Percentiles rank a stretch among this genome's conserved stretches.
Evolutionary conservation across 2,797 vertebrate species (phyloP).

Genomic region (Nasua narica): DNA sequence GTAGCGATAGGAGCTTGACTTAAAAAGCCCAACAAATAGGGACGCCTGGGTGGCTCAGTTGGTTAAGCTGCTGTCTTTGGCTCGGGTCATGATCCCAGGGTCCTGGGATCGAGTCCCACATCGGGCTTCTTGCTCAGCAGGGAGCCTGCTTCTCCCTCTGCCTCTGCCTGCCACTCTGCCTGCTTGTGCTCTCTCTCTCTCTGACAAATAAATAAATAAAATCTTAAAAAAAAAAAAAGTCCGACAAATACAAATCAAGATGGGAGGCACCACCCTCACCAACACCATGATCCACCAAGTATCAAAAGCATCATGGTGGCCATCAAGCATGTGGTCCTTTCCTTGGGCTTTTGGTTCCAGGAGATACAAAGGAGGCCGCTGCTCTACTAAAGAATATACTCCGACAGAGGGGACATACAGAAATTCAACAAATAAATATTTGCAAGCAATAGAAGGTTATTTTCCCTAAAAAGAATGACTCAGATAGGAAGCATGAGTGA

Average conservation of each 20-base stretch:
- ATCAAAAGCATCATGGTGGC: neutral
- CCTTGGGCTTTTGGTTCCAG: neutral
- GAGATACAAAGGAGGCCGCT: neutral
- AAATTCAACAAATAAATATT: neutral
- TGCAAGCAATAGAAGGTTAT: neutral
- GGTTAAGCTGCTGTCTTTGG: too few relatives aligned
- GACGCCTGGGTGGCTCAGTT: too few relatives aligned
- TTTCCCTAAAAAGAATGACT: neutral
- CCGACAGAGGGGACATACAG: neutral
- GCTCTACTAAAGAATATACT: neutral
- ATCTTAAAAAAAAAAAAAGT: too few relatives aligned
- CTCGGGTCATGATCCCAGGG: too few relatives aligned
- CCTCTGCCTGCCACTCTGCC: too few relatives aligned
- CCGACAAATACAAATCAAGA: neutral
- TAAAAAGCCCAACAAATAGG: neutral
- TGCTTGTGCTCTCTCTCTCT: too few relatives aligned
- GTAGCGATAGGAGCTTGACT: neutral
- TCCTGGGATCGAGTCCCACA: too few relatives aligned
- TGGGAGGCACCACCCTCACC: neutral
- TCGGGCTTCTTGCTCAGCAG: too few relatives aligned
- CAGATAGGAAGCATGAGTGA: neutral
- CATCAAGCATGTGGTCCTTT: neutral
- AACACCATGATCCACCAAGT: neutral
- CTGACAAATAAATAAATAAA: too few relatives aligned
- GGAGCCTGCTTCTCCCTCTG: too few relatives aligned